Percentiles rank a stretch among this genome's conserved stretches.
Conservation (phyloP, 1,140 invertebrate species). For the Grapholita molesta region DNA sequence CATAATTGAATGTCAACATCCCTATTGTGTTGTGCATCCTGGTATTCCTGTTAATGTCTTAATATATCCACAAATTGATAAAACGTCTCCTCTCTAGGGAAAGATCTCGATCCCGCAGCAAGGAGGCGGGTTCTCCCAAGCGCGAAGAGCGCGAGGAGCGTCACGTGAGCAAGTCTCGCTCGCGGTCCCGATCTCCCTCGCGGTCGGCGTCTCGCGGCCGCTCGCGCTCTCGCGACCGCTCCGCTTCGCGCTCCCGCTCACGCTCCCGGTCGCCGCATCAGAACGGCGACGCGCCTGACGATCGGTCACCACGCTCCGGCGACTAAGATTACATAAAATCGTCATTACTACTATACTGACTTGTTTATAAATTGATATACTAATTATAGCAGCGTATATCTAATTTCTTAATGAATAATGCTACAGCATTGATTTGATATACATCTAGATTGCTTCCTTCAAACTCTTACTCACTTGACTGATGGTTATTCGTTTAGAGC, state of each 20-base stretch:
- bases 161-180: conserved; percentile 58
- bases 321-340: conserved; percentile 43
- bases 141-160: conserved; percentile 51
- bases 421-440: background rate
- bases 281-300: conserved; percentile 57
- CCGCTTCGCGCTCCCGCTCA: conserved; percentile 38
- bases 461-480: background rate
- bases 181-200: conserved; percentile 47
- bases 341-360: conserved; percentile 22
- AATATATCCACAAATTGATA: background rate
- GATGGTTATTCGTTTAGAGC: background rate
- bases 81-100: conserved; percentile 44
- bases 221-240: conserved; percentile 50
- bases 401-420: background rate
- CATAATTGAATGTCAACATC: no score
- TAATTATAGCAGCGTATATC: no score
- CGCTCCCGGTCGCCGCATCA: conserved; percentile 53
- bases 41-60: background rate
- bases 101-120: conserved; percentile 72
- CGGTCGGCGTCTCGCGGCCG: conserved; percentile 40
- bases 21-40: no score
- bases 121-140: conserved; percentile 62
- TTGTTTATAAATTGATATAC: background rate
- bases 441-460: background rate
- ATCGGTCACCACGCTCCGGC: conserved; percentile 63